Evolutionary conservation across 2,888 invertebrate genomes (phyloP), one percentile per base, ranked within the genome.

Genomic region (Polia nebulosa): DNA sequence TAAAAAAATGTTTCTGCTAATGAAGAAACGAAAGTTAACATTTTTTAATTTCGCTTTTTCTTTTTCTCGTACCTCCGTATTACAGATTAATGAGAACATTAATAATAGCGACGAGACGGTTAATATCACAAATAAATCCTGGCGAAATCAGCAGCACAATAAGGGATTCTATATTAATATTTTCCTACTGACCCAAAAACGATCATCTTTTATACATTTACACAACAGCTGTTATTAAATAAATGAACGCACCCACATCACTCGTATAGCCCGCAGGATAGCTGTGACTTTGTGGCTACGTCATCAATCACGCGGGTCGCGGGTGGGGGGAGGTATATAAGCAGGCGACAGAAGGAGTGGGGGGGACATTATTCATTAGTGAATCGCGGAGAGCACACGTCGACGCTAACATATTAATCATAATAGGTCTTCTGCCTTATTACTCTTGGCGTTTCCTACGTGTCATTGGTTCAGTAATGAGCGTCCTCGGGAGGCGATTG

Each of bases 241-340:
- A 89, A 92, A 90, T 89, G 87, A 88, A 87, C 85, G 89, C 90
- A 93, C 92, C 92, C 90, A 88, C 89, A 89, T 92, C 92, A 90
- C 83, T 82, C 81, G 83, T 81, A 85, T 80, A 82, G 81, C 78
- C 76, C 75, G 81, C 76, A 83, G 84, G 85, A 85, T 86, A 87
- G 84, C 85, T 80, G 89, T 91, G 92, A 91, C 91, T 88, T 88
- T 81, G 86, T 80, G 85, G 85, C 88, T 83, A 85, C 91, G 91
- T 93, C 93, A 94, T 94, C 94, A 94, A 93, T 94, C 94, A 94
- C 89, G 76, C 44, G 75, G 71, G 85, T 85, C 88, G 77, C 45
- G 76, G 72, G 82, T 85, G 78, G 61, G 75, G 76, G 80, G 84
- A 76, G 79, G 85, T 89, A 89, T 88, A 91, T 89, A 88, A 90